Conservation (phyloP, 2,888 invertebrate genomes). For the Troides oblongomaculatus region DNA sequence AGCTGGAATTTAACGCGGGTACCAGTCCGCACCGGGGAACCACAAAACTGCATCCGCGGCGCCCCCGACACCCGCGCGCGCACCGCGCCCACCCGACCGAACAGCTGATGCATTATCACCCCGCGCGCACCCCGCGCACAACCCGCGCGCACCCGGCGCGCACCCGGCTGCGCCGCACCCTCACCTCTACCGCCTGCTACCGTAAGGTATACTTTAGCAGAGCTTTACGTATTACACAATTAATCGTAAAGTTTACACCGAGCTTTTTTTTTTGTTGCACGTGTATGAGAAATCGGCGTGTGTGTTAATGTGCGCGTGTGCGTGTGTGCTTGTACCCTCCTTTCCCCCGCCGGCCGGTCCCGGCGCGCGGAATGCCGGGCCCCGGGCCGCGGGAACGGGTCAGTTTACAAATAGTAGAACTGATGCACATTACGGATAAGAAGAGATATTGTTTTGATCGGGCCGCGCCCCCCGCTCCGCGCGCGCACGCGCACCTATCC, state of each 20-base stretch:
- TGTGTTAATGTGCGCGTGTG: conserved; percentile 18
- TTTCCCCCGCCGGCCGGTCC: conserved; percentile 36
- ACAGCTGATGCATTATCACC: conserved; percentile 51
- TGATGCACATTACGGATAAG: conserved; percentile 35
- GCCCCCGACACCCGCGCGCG: conserved; percentile 33
- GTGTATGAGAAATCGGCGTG: conserved; percentile 32
- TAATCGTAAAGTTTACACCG: conserved; percentile 46
- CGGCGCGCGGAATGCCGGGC: conserved; percentile 13
- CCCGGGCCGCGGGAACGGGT: conserved; percentile 40
- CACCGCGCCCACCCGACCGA: conserved; percentile 36
- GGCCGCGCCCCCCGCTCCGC: conserved; percentile 32
- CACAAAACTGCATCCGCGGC: conserved; percentile 39
- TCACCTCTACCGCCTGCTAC: no score
- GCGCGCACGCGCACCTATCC: conserved; percentile 25
- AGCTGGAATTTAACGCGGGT: no score
- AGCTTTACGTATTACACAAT: conserved; percentile 36
- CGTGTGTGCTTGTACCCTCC: conserved; percentile 34
- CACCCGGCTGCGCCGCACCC: no score
- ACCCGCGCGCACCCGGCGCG: no score
- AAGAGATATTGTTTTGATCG: conserved; percentile 45
- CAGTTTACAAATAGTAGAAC: conserved; percentile 50
- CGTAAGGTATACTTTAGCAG: no score
- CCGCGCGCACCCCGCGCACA: conserved; percentile 31
- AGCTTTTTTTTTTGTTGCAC: conserved; percentile 44
- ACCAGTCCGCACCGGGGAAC: conserved; percentile 23